Conservation (phyloP, 2,113 vertebrate genomes). For the Centrocercus urophasianus region DNA sequence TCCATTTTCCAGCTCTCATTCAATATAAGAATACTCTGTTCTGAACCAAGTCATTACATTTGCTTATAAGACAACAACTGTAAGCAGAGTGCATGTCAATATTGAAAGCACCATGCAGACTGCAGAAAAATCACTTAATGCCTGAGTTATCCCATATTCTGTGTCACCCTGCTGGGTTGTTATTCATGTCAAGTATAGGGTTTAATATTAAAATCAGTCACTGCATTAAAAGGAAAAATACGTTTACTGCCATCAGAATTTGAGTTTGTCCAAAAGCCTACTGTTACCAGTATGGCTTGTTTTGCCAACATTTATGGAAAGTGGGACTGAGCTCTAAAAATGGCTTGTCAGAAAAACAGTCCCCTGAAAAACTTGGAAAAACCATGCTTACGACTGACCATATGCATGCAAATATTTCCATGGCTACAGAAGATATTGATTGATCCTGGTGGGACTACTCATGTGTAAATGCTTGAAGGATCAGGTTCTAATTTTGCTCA, state of each 20-base stretch:
- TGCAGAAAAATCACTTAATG: slow-evolving; percentile 39
- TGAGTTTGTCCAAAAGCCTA: background rate
- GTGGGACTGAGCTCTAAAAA: background rate
- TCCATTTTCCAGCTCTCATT: background rate
- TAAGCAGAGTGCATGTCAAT: background rate
- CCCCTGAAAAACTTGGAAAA: background rate
- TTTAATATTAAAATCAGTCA: slow-evolving; percentile 26
- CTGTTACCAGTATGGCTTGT: background rate
- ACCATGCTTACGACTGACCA: background rate
- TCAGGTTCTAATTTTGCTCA: slow-evolving; percentile 52
- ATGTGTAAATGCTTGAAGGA: slow-evolving; percentile 23
- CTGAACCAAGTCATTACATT: background rate
- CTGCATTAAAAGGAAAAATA: slow-evolving; percentile 23
- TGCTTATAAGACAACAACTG: slow-evolving; percentile 2
- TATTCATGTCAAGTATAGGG: background rate
- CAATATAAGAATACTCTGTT: background rate
- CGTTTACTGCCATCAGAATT: background rate
- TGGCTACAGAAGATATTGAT: slow-evolving; percentile 35
- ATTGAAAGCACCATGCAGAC: background rate
- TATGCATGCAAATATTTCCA: background rate
- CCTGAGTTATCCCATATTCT: background rate
- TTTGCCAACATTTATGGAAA: background rate
- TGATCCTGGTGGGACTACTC: background rate
- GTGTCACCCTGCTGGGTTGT: slow-evolving; percentile 20
- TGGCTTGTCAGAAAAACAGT: background rate